phyloP scores from a whole-genome alignment of 2,797 vertebrate genomes.

The Premnoplex brunnescens region DNA sequence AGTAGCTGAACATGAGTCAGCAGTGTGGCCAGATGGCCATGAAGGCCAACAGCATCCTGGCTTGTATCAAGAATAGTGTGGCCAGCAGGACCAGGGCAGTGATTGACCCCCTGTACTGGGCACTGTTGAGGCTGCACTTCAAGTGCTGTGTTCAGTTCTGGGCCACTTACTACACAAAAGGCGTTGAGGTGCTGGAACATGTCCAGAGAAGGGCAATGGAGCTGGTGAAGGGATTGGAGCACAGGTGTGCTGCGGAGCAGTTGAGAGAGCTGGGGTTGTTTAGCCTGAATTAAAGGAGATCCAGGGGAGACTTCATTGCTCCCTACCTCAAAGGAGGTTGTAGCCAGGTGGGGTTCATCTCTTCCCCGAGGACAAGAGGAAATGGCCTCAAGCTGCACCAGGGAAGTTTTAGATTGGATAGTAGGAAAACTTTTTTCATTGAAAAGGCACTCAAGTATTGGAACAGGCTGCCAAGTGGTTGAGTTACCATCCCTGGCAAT shows the following conservation, averaged over 20 bases:
- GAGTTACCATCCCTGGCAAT: background rate
- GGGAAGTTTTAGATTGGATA: background rate
- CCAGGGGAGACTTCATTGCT: background rate
- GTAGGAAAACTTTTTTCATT: background rate
- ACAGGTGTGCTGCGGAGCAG: background rate
- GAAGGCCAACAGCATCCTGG: background rate
- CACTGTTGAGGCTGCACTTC: accelerated
- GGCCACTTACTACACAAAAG: background rate
- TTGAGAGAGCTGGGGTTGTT: background rate
- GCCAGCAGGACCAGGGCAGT: background rate
- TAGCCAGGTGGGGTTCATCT: background rate
- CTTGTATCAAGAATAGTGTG: accelerated
- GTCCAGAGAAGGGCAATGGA: background rate
- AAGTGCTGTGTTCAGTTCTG: background rate
- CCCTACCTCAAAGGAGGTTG: background rate
- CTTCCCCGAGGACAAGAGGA: background rate
- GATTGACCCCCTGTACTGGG: accelerated
- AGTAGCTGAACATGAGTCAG: background rate
- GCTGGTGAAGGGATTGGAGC: background rate
- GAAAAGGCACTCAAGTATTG: background rate
- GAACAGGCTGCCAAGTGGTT: background rate
- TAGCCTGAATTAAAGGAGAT: background rate
- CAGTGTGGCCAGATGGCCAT: background rate
- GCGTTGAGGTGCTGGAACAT: background rate
- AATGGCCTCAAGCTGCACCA: background rate